These are phyloP conservation scores for Araneus ventricosus DNA, from an alignment of 1,140 invertebrate species.

Conservation along the genomic window DNA sequence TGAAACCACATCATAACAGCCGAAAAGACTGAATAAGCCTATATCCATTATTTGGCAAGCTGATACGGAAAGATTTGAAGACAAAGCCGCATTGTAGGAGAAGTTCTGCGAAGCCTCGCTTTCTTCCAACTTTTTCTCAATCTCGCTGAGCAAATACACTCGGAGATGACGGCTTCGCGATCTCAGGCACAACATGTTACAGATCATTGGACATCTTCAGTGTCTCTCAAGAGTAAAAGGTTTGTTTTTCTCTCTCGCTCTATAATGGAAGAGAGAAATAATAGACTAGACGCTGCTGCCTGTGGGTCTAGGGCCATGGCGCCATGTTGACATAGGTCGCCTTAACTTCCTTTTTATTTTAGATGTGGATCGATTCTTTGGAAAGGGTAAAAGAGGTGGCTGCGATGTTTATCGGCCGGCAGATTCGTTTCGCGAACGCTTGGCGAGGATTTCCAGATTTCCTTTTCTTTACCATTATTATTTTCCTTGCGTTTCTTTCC, in stretches of 20 bases:
- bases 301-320: slow-evolving; percentile 33
- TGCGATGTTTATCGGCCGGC: slow-evolving; percentile 49
- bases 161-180: background rate
- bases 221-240: slow-evolving; percentile 36
- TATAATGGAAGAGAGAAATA: slow-evolving; percentile 38
- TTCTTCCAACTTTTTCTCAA: background rate
- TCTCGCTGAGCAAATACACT: slow-evolving; percentile 17
- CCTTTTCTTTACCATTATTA: background rate
- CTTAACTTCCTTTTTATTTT: slow-evolving; percentile 45
- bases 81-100: background rate
- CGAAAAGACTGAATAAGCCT: too few relatives aligned
- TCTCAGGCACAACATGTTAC: slow-evolving; percentile 10
- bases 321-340: slow-evolving; percentile 59
- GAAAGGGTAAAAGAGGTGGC: slow-evolving; percentile 52
- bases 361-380: slow-evolving; percentile 46
- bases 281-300: slow-evolving; percentile 38
- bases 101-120: background rate
- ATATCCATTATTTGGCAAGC: too few relatives aligned
- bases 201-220: slow-evolving; percentile 21
- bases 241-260: background rate
- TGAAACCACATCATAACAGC: too few relatives aligned
- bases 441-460: slow-evolving; percentile 40
- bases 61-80: background rate
- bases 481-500: slow-evolving; percentile 19
- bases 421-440: slow-evolving; percentile 34